Evolutionary conservation across 92 coral and sea anemone species (phyloP).

Genomic region (Phenganax subtilis): DNA sequence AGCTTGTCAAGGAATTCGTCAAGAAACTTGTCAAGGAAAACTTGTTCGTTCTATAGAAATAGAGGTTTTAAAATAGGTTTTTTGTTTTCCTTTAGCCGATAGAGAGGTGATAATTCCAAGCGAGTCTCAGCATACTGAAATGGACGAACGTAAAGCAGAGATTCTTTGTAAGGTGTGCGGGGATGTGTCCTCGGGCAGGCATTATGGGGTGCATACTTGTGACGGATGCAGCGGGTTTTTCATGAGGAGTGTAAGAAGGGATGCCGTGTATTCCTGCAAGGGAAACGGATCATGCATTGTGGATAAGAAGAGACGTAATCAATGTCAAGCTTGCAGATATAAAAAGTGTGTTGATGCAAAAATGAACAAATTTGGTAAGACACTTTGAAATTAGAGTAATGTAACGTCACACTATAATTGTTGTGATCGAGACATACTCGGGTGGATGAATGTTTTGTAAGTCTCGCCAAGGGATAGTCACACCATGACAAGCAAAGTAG

Average conservation of each 20-base stretch:
- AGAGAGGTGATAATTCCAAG: constrained; percentile 12
- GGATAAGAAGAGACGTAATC: constrained; percentile 91
- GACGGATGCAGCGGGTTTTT: constrained; percentile 97
- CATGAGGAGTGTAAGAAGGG: constrained; percentile 95
- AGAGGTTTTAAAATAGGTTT: not conserved
- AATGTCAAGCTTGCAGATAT: constrained; percentile 97
- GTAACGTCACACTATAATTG: not conserved
- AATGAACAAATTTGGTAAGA: constrained; percentile 97
- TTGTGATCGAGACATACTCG: no score
- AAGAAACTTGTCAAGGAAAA: not conserved
- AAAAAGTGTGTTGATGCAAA: constrained; percentile 95
- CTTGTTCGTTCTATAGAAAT: not conserved
- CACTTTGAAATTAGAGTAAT: no score
- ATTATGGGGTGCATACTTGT: constrained; percentile 92
- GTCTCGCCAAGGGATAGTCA: no score
- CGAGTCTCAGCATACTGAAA: constrained; percentile 67
- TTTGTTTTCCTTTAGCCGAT: constrained; percentile 9
- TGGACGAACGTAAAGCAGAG: constrained; percentile 75
- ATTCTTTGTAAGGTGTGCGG: constrained; percentile 95
- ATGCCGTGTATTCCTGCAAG: constrained; percentile 93
- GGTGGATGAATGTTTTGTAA: no score
- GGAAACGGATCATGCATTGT: constrained; percentile 92
- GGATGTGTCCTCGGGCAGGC: constrained; percentile 93
- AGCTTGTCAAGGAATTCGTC: not conserved
- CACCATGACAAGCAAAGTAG: no score